Percentiles rank a stretch among this genome's conserved stretches.
phyloP scores from a whole-genome alignment of 1,140 invertebrate genomes.

The Ostrea edulis region DNA sequence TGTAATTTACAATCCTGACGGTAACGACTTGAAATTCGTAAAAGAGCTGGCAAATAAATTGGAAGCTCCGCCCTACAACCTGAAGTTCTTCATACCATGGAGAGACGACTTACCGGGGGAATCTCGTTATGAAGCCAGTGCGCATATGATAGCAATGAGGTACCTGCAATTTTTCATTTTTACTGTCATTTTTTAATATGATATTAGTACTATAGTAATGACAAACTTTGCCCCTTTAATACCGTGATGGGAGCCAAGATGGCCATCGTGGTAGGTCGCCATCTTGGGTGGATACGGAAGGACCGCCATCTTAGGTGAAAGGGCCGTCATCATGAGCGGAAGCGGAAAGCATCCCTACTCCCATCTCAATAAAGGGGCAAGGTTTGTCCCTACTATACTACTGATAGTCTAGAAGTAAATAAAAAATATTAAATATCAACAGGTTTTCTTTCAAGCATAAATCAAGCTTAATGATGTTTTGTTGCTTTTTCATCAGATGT shows the following conservation, averaged over 20 bases:
- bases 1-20: slow-evolving; percentile 45
- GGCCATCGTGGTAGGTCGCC: too few species aligned
- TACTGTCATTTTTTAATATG: too few species aligned
- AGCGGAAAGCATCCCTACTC: too few species aligned
- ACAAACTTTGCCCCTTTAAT: too few species aligned
- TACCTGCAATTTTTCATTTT: background rate
- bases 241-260: too few species aligned
- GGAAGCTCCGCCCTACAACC: slow-evolving; percentile 47
- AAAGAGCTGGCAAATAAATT: slow-evolving; percentile 32
- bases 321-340: too few species aligned
- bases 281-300: too few species aligned
- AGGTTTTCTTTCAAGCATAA: too few species aligned
- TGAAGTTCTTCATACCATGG: slow-evolving; percentile 48
- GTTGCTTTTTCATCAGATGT: slow-evolving; percentile 37
- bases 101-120: slow-evolving; percentile 49
- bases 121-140: slow-evolving; percentile 39
- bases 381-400: background rate
- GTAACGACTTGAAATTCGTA: slow-evolving; percentile 46
- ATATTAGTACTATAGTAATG: too few species aligned
- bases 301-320: background rate
- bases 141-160: slow-evolving; percentile 49
- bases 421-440: too few species aligned
- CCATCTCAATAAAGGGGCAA: background rate
- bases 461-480: background rate
- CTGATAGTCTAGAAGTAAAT: too few species aligned